phyloP scores from a whole-genome alignment of 2,113 vertebrate genomes.

The Oreotragus oreotragus region DNA sequence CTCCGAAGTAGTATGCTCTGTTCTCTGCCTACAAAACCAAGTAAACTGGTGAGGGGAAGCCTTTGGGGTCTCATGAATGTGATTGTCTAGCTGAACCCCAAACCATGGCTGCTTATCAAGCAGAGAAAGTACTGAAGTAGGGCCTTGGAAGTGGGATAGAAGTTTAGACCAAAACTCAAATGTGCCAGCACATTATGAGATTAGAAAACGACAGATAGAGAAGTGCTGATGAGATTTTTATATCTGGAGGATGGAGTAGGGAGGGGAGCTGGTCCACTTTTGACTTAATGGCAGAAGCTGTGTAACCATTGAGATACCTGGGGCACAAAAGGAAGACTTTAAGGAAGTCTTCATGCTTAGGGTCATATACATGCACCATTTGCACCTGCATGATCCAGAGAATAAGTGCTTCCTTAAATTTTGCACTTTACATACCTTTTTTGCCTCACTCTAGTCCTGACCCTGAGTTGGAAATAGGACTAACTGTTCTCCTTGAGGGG shows the following conservation, averaged over 20 bases:
- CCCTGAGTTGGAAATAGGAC: background rate
- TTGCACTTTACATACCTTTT: background rate
- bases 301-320: background rate
- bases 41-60: background rate
- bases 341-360: background rate
- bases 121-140: background rate
- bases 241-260: background rate
- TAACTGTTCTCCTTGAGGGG: background rate
- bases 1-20: background rate
- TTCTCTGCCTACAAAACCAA: background rate
- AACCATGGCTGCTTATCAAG: background rate
- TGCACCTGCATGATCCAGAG: background rate
- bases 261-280: background rate
- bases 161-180: background rate
- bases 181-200: background rate
- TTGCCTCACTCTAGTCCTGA: background rate
- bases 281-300: background rate
- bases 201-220: no score
- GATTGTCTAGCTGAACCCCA: background rate
- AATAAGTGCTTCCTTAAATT: background rate
- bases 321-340: background rate
- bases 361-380: background rate
- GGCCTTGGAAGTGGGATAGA: background rate
- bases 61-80: background rate
- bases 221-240: background rate